Evolutionary conservation across 2,888 invertebrate species (phyloP), one percentile per base, ranked within the genome.

Genomic region (Teinopalpus imperialis): DNA sequence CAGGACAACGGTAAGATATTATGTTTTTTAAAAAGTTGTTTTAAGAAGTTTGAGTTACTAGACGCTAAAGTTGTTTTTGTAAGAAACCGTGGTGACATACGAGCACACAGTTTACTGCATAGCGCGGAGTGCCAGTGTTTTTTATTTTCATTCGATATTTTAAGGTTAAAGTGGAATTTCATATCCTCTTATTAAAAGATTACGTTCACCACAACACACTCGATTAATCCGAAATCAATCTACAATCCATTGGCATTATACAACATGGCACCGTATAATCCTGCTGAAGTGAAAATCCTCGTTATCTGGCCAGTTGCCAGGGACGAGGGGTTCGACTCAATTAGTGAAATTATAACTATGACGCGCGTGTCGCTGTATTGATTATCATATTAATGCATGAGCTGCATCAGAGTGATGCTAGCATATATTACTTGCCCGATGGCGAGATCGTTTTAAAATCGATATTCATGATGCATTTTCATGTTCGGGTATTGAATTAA

Each of bases 331-430:
- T 53, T 48, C 61, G 56, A 68, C 73, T 75, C 76, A 75, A 81
- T 81, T 80, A 79, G 72, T 63, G 57, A 67, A 70, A 73, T 76
- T 74, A 76, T 74, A 68, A 68, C 63, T 54, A 49, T 55, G 47
- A 52, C 48, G 6, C 31, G 16, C 1, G 23, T 31, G 35, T 26
- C 9, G 14, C 29, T 13, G 35, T 35, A 43, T 26, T 31, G 21
- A 37, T 44, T 37, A 21, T 36, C 13, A 43, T 18, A 43, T 21
- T 23, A 16, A 32, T 20, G 18, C n/a, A 6, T 8, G 4, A 6
- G 16, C 20, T 16, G 18, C n/a, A 12, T 1, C 4, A 4, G 10
- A 27, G 3, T 2, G 9, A 12, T 12, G 27, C 3, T 27, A 10
- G 27, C 1, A 27, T 23, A n/a, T 23, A 8, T 23, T 2, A 23